Percentiles rank a stretch among this genome's conserved stretches.
Evolutionary conservation across 2,888 invertebrate species (phyloP).

Genomic region (Apotomis capreana): DNA sequence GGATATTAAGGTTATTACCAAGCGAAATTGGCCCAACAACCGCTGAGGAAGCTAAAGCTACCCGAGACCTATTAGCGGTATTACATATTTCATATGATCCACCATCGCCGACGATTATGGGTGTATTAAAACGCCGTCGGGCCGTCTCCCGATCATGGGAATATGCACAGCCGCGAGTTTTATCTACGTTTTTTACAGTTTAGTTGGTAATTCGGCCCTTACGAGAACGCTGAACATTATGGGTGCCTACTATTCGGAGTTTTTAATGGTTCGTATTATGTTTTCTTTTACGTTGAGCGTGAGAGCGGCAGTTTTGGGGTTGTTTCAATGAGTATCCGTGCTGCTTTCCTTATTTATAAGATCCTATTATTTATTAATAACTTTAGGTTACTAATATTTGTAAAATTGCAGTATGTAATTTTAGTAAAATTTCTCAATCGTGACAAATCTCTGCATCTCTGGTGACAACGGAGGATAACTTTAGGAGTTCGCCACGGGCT

Average conservation of each 20-base stretch:
- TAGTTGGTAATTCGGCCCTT: slow-evolving; percentile 78
- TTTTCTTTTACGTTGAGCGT: slow-evolving; percentile 61
- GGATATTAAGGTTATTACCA: slow-evolving; percentile 81
- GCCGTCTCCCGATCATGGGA: slow-evolving; percentile 77
- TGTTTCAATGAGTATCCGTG: slow-evolving; percentile 11
- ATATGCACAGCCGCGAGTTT: slow-evolving; percentile 68
- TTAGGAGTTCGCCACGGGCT: no score
- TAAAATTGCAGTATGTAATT: no score
- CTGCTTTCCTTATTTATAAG: no score
- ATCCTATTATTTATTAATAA: no score
- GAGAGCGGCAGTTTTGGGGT: slow-evolving; percentile 51
- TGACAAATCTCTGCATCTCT: no score
- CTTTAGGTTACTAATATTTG: no score
- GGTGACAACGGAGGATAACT: no score
- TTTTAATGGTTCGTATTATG: slow-evolving; percentile 58
- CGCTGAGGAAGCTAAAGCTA: slow-evolving; percentile 83
- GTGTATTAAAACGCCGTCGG: slow-evolving; percentile 77
- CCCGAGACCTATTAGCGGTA: slow-evolving; percentile 79
- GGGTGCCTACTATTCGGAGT: slow-evolving; percentile 61
- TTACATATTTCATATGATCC: slow-evolving; percentile 81
- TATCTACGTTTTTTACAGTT: slow-evolving; percentile 79
- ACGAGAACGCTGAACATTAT: slow-evolving; percentile 69
- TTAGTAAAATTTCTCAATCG: no score
- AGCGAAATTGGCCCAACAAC: slow-evolving; percentile 79
- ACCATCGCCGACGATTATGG: slow-evolving; percentile 77